Percentiles rank a stretch among this genome's conserved stretches.
phyloP scores from a whole-genome alignment of 2,113 vertebrate species.

The Nyctibius bracteatus region DNA sequence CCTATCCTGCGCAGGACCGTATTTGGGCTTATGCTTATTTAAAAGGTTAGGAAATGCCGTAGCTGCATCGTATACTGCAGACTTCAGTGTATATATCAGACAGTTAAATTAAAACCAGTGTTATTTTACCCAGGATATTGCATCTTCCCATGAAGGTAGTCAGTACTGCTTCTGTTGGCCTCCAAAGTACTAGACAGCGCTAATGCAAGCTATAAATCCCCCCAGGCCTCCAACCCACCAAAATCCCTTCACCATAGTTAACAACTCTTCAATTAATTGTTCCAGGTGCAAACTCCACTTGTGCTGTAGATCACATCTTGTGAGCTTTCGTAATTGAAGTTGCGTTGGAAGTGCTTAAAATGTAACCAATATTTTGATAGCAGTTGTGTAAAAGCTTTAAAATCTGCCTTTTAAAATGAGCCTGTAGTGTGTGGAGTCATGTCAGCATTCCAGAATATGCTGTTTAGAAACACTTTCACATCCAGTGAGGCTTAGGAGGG shows the following conservation, averaged over 20 bases:
- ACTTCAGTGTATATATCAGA: background rate
- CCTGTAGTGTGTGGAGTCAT: background rate
- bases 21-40: background rate
- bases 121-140: background rate
- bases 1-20: accelerated
- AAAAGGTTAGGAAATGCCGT: background rate
- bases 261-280: background rate
- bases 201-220: background rate
- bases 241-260: background rate
- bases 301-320: background rate
- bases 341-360: background rate
- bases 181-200: background rate
- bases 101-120: background rate
- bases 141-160: background rate
- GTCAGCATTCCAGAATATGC: background rate
- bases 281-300: background rate
- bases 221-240: background rate
- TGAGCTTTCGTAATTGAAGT: background rate
- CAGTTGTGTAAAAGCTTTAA: background rate
- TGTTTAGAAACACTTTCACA: conserved; percentile 15
- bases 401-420: background rate
- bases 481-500: background rate
- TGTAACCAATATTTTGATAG: background rate
- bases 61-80: background rate
- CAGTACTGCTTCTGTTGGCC: background rate